phyloP scores from a whole-genome alignment of 2,113 vertebrate genomes.

The Jaculus jaculus region DNA sequence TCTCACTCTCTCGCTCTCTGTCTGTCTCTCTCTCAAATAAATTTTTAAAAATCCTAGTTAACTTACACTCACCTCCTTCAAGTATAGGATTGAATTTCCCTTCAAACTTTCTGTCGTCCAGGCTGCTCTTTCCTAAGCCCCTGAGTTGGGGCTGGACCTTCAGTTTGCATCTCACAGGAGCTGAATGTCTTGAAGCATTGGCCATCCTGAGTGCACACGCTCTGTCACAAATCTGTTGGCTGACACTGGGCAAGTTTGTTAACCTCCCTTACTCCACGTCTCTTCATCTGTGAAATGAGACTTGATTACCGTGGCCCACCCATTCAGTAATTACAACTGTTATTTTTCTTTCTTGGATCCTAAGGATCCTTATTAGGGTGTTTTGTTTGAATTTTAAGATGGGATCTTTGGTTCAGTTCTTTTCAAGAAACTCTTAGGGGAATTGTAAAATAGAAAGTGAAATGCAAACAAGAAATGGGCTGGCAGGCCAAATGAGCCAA shows the following conservation, averaged over 20 bases:
- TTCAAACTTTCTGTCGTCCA: not conserved
- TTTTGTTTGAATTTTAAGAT: not conserved
- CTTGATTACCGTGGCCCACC: rapidly evolving
- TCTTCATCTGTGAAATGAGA: not conserved
- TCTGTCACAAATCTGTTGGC: not conserved
- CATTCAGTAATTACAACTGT: not conserved
- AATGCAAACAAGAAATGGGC: not conserved
- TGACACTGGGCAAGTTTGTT: not conserved
- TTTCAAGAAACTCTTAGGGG: not conserved
- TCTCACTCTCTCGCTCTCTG: too few species aligned
- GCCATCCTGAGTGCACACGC: not conserved
- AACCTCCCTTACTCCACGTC: not conserved
- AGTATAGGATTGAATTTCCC: not conserved
- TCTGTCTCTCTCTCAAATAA: too few species aligned
- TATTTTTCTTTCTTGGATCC: too few species aligned
- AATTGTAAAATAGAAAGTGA: not conserved
- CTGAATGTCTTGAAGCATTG: rapidly evolving
- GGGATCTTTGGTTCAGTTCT: not conserved
- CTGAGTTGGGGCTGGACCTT: not conserved
- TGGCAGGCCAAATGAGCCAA: too few species aligned
- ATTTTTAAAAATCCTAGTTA: not conserved
- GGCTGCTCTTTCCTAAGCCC: not conserved
- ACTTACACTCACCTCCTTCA: not conserved
- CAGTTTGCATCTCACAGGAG: not conserved
- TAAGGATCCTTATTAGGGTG: not conserved